Conservation (phyloP, 2,888 invertebrate species). For the Lagria hirta region DNA sequence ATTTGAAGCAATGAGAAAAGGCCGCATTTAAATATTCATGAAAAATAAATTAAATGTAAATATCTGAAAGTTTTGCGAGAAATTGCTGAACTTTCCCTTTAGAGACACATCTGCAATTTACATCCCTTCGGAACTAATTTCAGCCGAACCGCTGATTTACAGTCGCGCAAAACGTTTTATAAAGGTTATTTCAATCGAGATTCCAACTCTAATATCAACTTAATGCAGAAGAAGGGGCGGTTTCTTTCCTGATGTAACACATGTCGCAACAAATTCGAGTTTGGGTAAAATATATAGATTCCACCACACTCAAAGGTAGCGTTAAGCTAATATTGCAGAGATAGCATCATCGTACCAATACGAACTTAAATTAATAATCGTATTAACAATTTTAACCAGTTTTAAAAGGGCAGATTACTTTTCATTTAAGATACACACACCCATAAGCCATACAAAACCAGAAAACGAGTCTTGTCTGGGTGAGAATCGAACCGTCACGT, state of each 20-base stretch:
- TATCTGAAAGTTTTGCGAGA: conserved; percentile 27
- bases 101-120: conserved; percentile 43
- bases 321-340: too few relatives aligned
- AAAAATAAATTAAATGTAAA: conserved; percentile 43
- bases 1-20: conserved; percentile 33
- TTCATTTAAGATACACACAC: too few relatives aligned
- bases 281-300: conserved; percentile 6
- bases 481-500: too few relatives aligned
- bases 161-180: conserved; percentile 41
- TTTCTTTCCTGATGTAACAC: conserved; percentile 37
- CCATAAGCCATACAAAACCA: too few relatives aligned
- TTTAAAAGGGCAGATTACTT: too few relatives aligned
- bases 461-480: too few relatives aligned
- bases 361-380: too few relatives aligned
- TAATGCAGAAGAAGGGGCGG: conserved; percentile 34
- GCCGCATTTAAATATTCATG: conserved; percentile 41
- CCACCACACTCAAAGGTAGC: too few relatives aligned
- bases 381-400: too few relatives aligned
- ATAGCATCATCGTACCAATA: too few relatives aligned
- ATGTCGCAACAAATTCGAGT: conserved; percentile 32
- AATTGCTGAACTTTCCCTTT: conserved; percentile 25
- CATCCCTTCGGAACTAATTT: conserved; percentile 44
- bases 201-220: conserved; percentile 44
- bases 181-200: conserved; percentile 46
- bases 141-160: conserved; percentile 42